Percentiles rank a stretch among this genome's conserved stretches.
Evolutionary conservation across 2,113 vertebrate genomes (phyloP).

Genomic region (Isichthys henryi): DNA sequence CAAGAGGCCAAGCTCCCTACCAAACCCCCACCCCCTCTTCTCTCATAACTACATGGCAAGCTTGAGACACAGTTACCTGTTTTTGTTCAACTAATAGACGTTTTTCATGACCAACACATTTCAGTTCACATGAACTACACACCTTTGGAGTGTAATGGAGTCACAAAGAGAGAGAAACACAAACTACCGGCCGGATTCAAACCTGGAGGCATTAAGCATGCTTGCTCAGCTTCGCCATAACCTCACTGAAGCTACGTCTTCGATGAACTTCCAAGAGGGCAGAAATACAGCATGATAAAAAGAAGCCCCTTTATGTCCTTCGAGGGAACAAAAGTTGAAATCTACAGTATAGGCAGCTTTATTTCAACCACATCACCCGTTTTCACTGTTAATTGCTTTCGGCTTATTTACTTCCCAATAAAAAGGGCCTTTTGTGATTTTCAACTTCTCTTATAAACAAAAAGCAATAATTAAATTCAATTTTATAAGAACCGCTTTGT

Average conservation of each 20-base stretch:
- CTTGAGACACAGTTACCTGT: neutral
- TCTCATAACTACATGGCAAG: neutral
- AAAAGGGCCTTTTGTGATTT: constrained; percentile 7
- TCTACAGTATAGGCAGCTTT: neutral
- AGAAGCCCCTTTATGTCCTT: neutral
- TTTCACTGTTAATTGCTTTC: constrained; percentile 39
- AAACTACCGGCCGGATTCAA: neutral
- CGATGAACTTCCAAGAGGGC: neutral
- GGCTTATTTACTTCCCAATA: constrained; percentile 29
- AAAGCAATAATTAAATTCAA: constrained; percentile 48
- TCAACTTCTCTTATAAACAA: constrained; percentile 35
- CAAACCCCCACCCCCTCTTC: neutral
- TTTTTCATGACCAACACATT: neutral
- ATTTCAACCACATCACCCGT: constrained; percentile 41
- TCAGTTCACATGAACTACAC: neutral
- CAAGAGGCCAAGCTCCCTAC: neutral
- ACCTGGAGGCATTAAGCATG: neutral
- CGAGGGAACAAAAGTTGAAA: neutral
- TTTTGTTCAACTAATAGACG: neutral
- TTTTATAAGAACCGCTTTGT: constrained; percentile 50
- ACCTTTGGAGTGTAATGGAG: neutral
- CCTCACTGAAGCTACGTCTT: neutral
- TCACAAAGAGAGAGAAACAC: neutral
- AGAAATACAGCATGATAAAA: neutral
- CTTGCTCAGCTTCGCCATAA: neutral